These are phyloP conservation scores for Microtus oregoni DNA, from an alignment of 2,113 vertebrate genomes.

Conservation along the genomic window DNA sequence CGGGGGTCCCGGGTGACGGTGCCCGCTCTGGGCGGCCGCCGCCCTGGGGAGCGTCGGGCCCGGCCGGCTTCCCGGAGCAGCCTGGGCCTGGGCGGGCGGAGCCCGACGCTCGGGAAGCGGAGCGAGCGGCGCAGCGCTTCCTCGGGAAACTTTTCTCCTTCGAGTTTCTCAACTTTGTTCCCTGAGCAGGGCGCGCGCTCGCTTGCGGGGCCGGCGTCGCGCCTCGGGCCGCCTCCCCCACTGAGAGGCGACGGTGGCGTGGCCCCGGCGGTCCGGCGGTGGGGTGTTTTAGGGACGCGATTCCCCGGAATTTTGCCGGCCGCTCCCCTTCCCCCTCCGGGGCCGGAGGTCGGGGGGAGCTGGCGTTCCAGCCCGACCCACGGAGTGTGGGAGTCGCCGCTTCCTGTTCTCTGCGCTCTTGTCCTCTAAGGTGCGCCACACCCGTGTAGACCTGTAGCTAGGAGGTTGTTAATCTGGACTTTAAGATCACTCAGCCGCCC, in stretches of 20 bases:
- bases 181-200: neutral
- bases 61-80: neutral
- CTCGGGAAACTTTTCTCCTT: conserved; percentile 71
- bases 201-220: neutral
- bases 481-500: neutral
- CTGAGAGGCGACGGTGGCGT: too few relatives aligned
- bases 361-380: neutral
- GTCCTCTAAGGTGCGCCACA: conserved; percentile 37
- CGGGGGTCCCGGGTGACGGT: neutral
- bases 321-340: neutral
- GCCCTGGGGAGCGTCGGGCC: neutral
- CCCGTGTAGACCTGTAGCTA: conserved; percentile 39
- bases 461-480: neutral
- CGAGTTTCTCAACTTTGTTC: conserved; percentile 65
- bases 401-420: neutral
- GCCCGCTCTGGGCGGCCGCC: neutral
- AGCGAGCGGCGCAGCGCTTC: neutral
- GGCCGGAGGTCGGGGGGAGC: neutral
- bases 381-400: neutral
- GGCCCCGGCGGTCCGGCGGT: neutral
- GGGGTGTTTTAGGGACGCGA: neutral
- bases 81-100: neutral
- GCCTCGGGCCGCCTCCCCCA: neutral
- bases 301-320: neutral
- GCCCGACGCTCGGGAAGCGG: conserved; percentile 28